Evolutionary conservation across 2,797 vertebrate genomes (phyloP).

Genomic region (Sebastes variabilis): DNA sequence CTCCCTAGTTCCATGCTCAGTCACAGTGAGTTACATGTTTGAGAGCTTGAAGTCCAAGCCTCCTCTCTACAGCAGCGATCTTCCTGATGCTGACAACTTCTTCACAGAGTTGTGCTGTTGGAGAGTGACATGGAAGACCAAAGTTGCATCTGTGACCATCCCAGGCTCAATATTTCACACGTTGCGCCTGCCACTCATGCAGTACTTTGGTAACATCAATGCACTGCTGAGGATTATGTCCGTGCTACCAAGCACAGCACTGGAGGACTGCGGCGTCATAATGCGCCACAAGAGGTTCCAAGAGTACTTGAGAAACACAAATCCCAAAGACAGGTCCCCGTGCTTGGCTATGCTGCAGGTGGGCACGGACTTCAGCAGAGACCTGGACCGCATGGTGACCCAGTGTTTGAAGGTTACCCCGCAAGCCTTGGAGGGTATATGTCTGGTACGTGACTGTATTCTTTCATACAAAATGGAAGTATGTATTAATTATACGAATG

Average conservation of each 20-base stretch:
- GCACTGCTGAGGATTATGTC: slow-evolving; percentile 84
- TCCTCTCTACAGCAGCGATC: slow-evolving; percentile 84
- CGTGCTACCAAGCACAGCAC: slow-evolving; percentile 84
- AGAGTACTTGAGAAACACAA: slow-evolving; percentile 79
- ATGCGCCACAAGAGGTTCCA: slow-evolving; percentile 84
- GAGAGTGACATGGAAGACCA: slow-evolving; percentile 89
- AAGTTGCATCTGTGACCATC: slow-evolving; percentile 82
- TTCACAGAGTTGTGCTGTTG: slow-evolving; percentile 87
- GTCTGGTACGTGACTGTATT: slow-evolving; percentile 75
- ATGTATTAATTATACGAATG: not conserved
- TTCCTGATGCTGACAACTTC: slow-evolving; percentile 86
- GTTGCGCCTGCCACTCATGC: slow-evolving; percentile 84
- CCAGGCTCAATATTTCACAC: slow-evolving; percentile 86
- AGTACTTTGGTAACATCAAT: slow-evolving; percentile 87
- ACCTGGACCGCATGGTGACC: slow-evolving; percentile 85
- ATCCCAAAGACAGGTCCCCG: slow-evolving; percentile 73
- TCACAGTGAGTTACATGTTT: slow-evolving; percentile 86
- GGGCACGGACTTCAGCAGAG: slow-evolving; percentile 83
- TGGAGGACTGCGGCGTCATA: slow-evolving; percentile 83
- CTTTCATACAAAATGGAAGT: not conserved
- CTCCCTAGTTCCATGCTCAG: slow-evolving; percentile 83
- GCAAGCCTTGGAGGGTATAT: slow-evolving; percentile 85
- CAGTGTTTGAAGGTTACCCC: slow-evolving; percentile 86
- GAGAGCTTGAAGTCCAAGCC: slow-evolving; percentile 86
- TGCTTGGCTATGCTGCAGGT: slow-evolving; percentile 84